Evolutionary conservation across 2,113 vertebrate genomes (phyloP).

Genomic region (Tichodroma muraria): DNA sequence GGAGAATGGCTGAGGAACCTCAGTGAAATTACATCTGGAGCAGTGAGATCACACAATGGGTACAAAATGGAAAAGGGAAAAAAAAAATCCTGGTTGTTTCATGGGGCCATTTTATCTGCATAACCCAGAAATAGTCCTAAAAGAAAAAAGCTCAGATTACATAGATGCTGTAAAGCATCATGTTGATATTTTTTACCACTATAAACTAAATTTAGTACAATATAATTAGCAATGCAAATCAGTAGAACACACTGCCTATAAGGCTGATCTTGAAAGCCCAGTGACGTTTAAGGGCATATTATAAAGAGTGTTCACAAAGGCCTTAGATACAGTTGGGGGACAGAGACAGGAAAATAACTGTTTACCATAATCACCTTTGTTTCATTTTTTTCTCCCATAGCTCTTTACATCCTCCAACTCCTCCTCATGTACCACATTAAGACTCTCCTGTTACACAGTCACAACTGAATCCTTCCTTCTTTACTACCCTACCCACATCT

Average conservation of each 20-base stretch:
- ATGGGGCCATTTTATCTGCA: constrained; percentile 47
- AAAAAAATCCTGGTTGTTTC: neutral
- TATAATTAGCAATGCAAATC: constrained; percentile 41
- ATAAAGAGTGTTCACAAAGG: constrained; percentile 2
- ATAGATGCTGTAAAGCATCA: neutral
- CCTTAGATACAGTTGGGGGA: neutral
- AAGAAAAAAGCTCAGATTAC: constrained; percentile 13
- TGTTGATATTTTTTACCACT: constrained; percentile 36
- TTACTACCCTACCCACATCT: neutral
- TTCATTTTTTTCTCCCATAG: constrained; percentile 28
- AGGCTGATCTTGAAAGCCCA: neutral
- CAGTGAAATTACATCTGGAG: constrained; percentile 47
- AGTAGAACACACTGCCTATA: neutral
- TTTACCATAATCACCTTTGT: constrained; percentile 16
- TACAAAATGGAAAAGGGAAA: neutral
- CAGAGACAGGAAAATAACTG: constrained; percentile 18
- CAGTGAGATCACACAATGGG: constrained; percentile 5
- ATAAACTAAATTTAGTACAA: constrained; percentile 43
- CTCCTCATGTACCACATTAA: neutral
- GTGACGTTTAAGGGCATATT: constrained; percentile 50
- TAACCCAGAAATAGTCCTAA: constrained; percentile 26
- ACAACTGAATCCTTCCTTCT: neutral
- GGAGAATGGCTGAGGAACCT: constrained; percentile 41
- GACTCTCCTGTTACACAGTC: neutral
- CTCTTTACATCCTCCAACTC: constrained; percentile 12